A percentile compares a stretch with the other conserved stretches of the same genome.
These are phyloP conservation scores for Slavum lentiscoides DNA, from an alignment of 2,888 invertebrate genomes.

Conservation along the genomic window DNA sequence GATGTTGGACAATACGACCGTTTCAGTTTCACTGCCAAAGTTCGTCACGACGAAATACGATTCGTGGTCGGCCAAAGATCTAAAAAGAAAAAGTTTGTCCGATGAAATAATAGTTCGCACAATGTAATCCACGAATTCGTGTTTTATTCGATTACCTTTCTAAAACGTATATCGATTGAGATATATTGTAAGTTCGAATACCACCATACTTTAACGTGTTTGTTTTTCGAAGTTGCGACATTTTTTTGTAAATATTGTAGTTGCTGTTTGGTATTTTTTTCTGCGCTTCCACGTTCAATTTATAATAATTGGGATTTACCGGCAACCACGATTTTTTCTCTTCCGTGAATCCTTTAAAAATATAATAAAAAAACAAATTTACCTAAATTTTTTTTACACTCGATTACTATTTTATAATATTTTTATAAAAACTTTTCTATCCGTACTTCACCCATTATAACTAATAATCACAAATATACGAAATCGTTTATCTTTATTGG, in stretches of 20 bases:
- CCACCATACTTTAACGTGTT: slow-evolving; percentile 21
- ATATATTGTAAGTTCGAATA: neutral
- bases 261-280: slow-evolving; percentile 35
- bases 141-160: slow-evolving; percentile 24
- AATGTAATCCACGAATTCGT: too few species aligned
- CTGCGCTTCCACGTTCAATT: slow-evolving; percentile 23
- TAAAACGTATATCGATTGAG: slow-evolving; percentile 26
- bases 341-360: slow-evolving; percentile 39
- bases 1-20: neutral
- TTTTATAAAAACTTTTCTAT: too few species aligned
- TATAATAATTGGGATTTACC: slow-evolving; percentile 53
- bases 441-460: too few species aligned
- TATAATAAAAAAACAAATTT: too few species aligned
- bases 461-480: too few species aligned
- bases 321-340: slow-evolving; percentile 46
- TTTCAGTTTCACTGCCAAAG: slow-evolving; percentile 49
- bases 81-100: neutral
- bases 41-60: slow-evolving; percentile 29
- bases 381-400: too few species aligned
- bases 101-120: too few species aligned
- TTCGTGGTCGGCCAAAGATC: slow-evolving; percentile 18
- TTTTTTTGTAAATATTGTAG: slow-evolving; percentile 39
- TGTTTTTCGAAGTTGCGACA: slow-evolving; percentile 34
- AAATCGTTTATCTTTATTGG: too few species aligned
- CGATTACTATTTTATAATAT: too few species aligned